These are phyloP conservation scores for Geococcyx californianus DNA, from an alignment of 2,113 vertebrate genomes.

Conservation along the genomic window DNA sequence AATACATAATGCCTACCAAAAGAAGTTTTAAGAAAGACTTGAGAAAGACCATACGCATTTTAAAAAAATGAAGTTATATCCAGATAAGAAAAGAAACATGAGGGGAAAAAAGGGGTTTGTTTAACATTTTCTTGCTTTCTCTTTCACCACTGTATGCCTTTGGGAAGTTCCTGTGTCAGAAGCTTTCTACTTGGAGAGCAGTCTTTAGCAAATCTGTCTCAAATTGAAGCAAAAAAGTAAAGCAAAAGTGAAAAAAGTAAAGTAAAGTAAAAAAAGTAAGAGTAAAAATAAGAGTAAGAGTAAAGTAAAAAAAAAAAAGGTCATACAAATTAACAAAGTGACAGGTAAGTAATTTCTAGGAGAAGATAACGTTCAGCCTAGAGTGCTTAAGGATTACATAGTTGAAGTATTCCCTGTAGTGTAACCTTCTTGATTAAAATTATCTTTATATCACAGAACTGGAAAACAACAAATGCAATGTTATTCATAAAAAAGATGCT, in stretches of 20 bases:
- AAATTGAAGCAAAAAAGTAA: neutral
- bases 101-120: neutral
- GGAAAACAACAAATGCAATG: neutral
- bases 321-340: neutral
- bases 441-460: neutral
- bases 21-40: neutral
- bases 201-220: neutral
- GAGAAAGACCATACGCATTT: neutral
- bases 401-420: neutral
- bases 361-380: neutral
- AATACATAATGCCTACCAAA: neutral
- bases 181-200: neutral
- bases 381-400: neutral
- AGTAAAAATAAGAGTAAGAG: no score
- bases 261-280: neutral
- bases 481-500: neutral
- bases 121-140: neutral
- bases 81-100: neutral
- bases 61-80: neutral
- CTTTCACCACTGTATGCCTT: neutral
- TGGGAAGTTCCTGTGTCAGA: neutral
- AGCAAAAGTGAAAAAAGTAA: no score
- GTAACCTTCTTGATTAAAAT: neutral
- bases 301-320: neutral
- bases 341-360: neutral